Conservation (phyloP, 1,140 invertebrate genomes). For the Daktulosphaira vitifoliae region DNA sequence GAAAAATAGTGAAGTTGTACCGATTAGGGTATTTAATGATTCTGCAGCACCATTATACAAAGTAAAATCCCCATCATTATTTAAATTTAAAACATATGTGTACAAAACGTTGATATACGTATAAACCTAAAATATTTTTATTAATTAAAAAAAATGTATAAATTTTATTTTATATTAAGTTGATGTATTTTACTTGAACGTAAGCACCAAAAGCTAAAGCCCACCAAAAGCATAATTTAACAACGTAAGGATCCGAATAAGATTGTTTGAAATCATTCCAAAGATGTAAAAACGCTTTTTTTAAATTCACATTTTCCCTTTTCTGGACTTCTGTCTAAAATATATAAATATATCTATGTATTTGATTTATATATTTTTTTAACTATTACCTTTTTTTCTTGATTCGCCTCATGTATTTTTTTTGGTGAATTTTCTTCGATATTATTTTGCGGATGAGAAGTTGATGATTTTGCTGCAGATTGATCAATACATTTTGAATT, state of each 20-base stretch:
- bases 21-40: conserved; percentile 9
- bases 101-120: conserved; percentile 9
- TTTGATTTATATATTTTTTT: background rate
- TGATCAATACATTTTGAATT: background rate
- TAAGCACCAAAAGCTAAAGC: conserved; percentile 51
- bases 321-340: background rate
- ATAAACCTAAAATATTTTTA: conserved; percentile 12
- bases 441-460: background rate
- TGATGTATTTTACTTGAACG: background rate
- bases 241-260: conserved; percentile 58
- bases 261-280: conserved; percentile 61
- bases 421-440: background rate
- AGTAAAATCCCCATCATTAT: background rate
- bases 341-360: background rate
- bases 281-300: conserved; percentile 43
- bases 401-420: background rate
- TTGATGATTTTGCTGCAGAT: background rate
- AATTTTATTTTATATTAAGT: background rate
- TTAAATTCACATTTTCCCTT: background rate
- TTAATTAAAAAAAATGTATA: background rate
- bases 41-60: conserved; percentile 25
- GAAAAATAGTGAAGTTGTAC: no score
- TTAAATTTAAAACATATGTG: background rate
- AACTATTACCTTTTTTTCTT: background rate
- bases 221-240: conserved; percentile 85